Evolutionary conservation across 2,888 invertebrate species (phyloP).

Genomic region (Didymodactylos carnosus): DNA sequence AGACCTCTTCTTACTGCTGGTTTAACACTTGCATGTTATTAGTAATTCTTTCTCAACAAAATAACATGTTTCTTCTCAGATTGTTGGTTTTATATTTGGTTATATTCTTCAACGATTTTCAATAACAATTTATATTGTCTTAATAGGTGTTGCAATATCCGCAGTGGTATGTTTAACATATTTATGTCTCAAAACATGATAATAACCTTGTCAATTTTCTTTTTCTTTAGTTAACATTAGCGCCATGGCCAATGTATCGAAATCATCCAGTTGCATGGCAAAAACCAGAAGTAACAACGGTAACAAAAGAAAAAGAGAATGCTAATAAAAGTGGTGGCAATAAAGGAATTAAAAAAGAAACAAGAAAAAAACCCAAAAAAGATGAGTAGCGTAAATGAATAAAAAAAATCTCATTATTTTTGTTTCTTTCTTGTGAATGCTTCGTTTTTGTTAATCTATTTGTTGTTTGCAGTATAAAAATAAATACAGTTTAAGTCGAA

Average conservation of each 20-base stretch:
- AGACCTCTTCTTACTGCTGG: too few relatives aligned
- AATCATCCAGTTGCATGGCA: slow-evolving; percentile 72
- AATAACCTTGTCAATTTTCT: slow-evolving; percentile 38
- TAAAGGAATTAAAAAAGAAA: not conserved
- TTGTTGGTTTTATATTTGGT: slow-evolving; percentile 72
- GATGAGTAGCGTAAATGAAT: not conserved
- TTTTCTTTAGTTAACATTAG: slow-evolving; percentile 51
- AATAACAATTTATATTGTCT: slow-evolving; percentile 73
- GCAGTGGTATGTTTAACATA: slow-evolving; percentile 31
- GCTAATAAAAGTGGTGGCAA: not conserved
- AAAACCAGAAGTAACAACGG: slow-evolving; percentile 47
- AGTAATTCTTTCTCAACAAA: not conserved
- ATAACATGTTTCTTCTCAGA: slow-evolving; percentile 27
- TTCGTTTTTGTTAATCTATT: too few relatives aligned
- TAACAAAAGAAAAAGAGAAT: slow-evolving; percentile 24
- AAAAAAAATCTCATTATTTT: not conserved
- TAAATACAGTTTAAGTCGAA: too few relatives aligned
- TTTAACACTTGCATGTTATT: too few relatives aligned
- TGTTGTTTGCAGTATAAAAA: too few relatives aligned
- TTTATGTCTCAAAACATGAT: too few relatives aligned
- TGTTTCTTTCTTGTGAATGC: not conserved
- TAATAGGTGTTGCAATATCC: slow-evolving; percentile 68
- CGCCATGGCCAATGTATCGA: slow-evolving; percentile 84
- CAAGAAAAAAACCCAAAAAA: not conserved
- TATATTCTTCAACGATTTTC: slow-evolving; percentile 84